Conservation (phyloP, 1,140 invertebrate species). For the Bombus balteatus region DNA sequence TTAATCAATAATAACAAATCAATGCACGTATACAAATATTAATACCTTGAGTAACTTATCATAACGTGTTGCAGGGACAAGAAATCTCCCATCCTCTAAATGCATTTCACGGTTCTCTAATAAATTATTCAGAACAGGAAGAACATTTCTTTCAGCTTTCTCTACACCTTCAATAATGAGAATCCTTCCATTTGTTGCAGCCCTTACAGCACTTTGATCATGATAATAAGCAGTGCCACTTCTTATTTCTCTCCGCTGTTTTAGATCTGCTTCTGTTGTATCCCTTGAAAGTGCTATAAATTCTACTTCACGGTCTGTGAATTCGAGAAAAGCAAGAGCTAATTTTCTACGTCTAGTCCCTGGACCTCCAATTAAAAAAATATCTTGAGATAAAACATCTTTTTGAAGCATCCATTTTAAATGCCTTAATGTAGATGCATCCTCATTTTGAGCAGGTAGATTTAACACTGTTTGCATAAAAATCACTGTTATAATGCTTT, state of each 20-base stretch:
- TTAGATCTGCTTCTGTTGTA: slow-evolving; percentile 98
- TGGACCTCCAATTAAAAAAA: slow-evolving; percentile 96
- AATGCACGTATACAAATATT: neutral
- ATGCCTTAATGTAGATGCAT: slow-evolving; percentile 86
- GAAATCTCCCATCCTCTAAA: slow-evolving; percentile 97
- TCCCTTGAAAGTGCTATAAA: slow-evolving; percentile 97
- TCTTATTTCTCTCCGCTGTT: slow-evolving; percentile 96
- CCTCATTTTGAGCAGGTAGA: slow-evolving; percentile 84
- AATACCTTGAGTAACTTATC: slow-evolving; percentile 93
- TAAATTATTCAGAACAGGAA: slow-evolving; percentile 98
- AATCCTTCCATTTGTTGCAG: slow-evolving; percentile 93
- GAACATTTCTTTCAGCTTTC: slow-evolving; percentile 97
- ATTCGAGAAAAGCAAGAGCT: slow-evolving; percentile 93
- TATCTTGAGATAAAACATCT: slow-evolving; percentile 95
- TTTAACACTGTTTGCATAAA: slow-evolving; percentile 66
- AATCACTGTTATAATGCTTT: neutral
- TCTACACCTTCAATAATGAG: slow-evolving; percentile 98
- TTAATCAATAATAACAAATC: slow-evolving; percentile 12
- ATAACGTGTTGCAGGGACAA: slow-evolving; percentile 94
- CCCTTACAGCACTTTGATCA: slow-evolving; percentile 97
- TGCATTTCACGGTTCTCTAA: slow-evolving; percentile 99
- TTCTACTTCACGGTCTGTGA: slow-evolving; percentile 95
- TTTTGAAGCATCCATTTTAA: slow-evolving; percentile 98
- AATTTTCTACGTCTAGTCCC: slow-evolving; percentile 90
- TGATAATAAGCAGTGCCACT: slow-evolving; percentile 94